Percentiles rank a stretch among this genome's conserved stretches.
Evolutionary conservation across 2,113 vertebrate genomes (phyloP).

Genomic region (Tragelaphus imberbis): DNA sequence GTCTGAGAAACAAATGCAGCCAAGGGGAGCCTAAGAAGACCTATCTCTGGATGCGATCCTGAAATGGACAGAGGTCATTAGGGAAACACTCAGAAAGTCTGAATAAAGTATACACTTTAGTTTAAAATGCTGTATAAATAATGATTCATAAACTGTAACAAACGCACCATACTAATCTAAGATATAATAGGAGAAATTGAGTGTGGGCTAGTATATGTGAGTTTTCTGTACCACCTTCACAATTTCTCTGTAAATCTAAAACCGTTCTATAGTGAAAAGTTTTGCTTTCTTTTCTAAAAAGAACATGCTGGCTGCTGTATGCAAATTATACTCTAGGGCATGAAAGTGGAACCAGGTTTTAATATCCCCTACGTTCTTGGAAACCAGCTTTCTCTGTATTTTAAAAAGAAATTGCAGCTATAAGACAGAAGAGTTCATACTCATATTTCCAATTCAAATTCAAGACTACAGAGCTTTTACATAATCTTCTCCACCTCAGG

Average conservation of each 20-base stretch:
- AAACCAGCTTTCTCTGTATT: neutral
- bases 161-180: neutral
- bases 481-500: neutral
- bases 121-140: neutral
- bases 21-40: neutral
- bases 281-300: neutral
- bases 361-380: neutral
- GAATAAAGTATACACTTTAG: neutral
- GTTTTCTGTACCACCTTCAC: neutral
- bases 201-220: neutral
- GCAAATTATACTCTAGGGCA: neutral
- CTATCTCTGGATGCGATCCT: neutral
- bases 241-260: neutral
- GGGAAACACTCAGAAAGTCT: neutral
- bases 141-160: neutral
- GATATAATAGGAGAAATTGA: neutral
- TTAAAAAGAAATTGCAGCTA: constrained; percentile 24
- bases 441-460: neutral
- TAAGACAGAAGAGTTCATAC: neutral
- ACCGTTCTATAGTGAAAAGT: neutral
- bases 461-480: neutral
- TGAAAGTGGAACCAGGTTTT: neutral
- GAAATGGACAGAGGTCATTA: neutral
- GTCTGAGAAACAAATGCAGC: neutral
- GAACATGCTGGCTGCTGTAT: neutral